Base-by-base conservation (phyloP, 1,140 invertebrate genomes). In the Caenorhabditis inopinata region DNA sequence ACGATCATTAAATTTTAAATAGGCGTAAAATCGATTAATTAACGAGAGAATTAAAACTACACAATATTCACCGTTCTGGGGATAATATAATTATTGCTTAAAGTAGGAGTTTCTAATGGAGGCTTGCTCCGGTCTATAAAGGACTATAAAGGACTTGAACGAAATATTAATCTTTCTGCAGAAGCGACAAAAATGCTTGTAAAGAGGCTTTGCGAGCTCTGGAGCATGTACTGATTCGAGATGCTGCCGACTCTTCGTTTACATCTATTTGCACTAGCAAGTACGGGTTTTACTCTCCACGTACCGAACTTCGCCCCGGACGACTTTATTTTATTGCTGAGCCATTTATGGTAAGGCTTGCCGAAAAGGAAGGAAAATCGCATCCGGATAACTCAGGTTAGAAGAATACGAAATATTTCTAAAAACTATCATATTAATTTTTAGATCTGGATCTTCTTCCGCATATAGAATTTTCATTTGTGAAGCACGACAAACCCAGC, bases 211-310 rank as follows among this genome's bases (percentile, higher is more conserved):
- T 68, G 18, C 29, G 58, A 38, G 58, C 58, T 9, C 12, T 68
- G n/a, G 58, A 68, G 11, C 58, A 68, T 11, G 16, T 68, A 9
- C 58, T 68, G n/a, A 68, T 68, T 16, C 11, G 58, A 21, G 32
- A 68, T 68, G 58, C 58, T 3, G 58, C 58, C 29, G 58, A 68
- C n/a, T 68, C 58, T 16, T 68, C 58, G n/a, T 68, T 68, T 25
- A 32, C 25, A 18, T 29, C 58, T 2, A 68, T 68, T 16, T 38
- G 38, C n/a, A 68, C n/a, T 18, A 42, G 32, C n/a, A 68, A 68
- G 23, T 68, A 68, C 12, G 58, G 58, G 2, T 68, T 68, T 25
- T 68, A 68, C 18, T 35, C 58, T 38, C 58, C 58, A 21, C 58
- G 58, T 35, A 68, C 14, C n/a, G 58, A 68, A 9, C 9, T 68